These are phyloP conservation scores for Lycopodina hypogea DNA, from an alignment of 37 sponge, comb jelly and placozoan genomes.

Conservation along the genomic window DNA sequence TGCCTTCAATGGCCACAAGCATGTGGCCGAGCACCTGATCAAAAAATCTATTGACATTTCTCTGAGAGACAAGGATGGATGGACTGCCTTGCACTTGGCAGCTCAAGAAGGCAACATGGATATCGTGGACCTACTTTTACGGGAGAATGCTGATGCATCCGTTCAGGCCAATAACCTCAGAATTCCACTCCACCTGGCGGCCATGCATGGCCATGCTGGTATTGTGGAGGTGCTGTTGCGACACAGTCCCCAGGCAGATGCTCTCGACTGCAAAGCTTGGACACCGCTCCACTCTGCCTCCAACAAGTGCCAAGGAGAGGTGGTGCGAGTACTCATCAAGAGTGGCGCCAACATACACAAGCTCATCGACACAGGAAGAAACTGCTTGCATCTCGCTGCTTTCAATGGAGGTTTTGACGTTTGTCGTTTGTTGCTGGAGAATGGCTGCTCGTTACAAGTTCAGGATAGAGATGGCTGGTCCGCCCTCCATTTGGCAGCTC, in stretches of 20 bases:
- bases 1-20: slow-evolving; percentile 65
- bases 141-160: slow-evolving; percentile 34
- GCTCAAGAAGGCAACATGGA: slow-evolving; percentile 52
- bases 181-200: slow-evolving; percentile 77
- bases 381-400: slow-evolving; percentile 71
- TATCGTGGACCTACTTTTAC: slow-evolving; percentile 41
- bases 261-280: slow-evolving; percentile 60
- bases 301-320: slow-evolving; percentile 48
- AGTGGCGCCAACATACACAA: slow-evolving; percentile 47
- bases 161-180: slow-evolving; percentile 59
- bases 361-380: slow-evolving; percentile 57
- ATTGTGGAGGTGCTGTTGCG: slow-evolving; percentile 45
- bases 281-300: slow-evolving; percentile 71
- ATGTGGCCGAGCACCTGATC: slow-evolving; percentile 45
- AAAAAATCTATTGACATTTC: slow-evolving; percentile 40
- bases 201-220: slow-evolving; percentile 56
- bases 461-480: slow-evolving; percentile 65
- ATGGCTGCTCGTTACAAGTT: slow-evolving; percentile 43
- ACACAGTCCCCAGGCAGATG: slow-evolving; percentile 44
- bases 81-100: slow-evolving; percentile 65
- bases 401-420: slow-evolving; percentile 60
- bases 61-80: slow-evolving; percentile 58
- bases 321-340: slow-evolving; percentile 46
- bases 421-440: slow-evolving; percentile 60
- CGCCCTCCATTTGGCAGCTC: slow-evolving; percentile 64